Conservation (phyloP, 2,113 vertebrate species). For the Paedocypris sp. region DNA sequence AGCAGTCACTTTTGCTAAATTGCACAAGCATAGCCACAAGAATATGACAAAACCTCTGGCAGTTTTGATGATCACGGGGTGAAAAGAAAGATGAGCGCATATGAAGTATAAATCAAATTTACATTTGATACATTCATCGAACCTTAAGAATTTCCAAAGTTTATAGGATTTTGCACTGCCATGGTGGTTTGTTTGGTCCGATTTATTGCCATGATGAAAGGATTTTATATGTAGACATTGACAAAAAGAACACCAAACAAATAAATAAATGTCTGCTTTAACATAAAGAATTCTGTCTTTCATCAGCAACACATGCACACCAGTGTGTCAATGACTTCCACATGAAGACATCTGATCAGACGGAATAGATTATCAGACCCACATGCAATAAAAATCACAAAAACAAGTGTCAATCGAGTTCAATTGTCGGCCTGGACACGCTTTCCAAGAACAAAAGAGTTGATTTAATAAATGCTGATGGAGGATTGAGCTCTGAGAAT, state of each 20-base stretch:
- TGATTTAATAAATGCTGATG: too few species aligned
- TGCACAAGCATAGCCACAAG: too few species aligned
- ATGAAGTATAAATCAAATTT: not conserved
- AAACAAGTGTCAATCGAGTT: too few species aligned
- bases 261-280: slow-evolving; percentile 16
- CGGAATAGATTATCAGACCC: too few species aligned
- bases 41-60: too few species aligned
- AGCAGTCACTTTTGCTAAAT: too few species aligned
- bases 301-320: slow-evolving; percentile 20
- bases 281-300: slow-evolving; percentile 11
- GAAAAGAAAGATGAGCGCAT: not conserved
- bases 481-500: too few species aligned
- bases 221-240: slow-evolving; percentile 10
- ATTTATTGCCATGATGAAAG: slow-evolving; percentile 11
- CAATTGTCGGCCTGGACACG: too few species aligned
- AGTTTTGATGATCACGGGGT: too few species aligned
- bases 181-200: slow-evolving; percentile 25
- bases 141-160: not conserved
- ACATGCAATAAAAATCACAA: too few species aligned
- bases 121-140: not conserved
- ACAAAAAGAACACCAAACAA: slow-evolving; percentile 20
- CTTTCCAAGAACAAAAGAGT: too few species aligned
- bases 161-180: not conserved
- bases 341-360: not conserved
- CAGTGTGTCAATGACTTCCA: slow-evolving; percentile 8